These are phyloP conservation scores for Hylyphantes graminicola DNA, from an alignment of 1,140 invertebrate genomes.

Conservation along the genomic window DNA sequence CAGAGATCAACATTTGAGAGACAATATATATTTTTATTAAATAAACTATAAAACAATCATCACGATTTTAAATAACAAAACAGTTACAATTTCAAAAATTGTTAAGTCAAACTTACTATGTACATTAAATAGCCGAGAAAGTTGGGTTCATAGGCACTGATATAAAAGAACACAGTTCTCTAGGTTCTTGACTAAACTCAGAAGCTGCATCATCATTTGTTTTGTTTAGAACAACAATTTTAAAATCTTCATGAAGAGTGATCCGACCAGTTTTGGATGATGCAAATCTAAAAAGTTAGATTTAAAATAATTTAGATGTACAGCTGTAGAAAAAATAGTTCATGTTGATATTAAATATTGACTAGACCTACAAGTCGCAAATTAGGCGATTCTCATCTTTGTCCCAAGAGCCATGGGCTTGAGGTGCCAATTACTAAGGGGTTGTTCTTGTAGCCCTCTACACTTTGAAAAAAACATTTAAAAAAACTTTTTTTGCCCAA, in stretches of 20 bases:
- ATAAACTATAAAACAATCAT: background rate
- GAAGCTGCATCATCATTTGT: slow-evolving; percentile 54
- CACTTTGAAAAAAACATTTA: background rate
- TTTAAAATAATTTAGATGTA: background rate
- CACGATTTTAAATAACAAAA: background rate
- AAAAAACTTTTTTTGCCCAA: too few relatives aligned
- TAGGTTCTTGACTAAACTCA: slow-evolving; percentile 41
- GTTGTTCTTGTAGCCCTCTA: background rate
- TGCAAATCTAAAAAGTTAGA: slow-evolving; percentile 38
- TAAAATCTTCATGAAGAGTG: slow-evolving; percentile 43
- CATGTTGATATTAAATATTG: background rate
- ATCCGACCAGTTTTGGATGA: slow-evolving; percentile 48
- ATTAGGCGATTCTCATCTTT: background rate
- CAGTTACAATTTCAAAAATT: too few relatives aligned
- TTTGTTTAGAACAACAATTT: slow-evolving; percentile 52
- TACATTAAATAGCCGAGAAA: slow-evolving; percentile 36
- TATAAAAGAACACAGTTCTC: slow-evolving; percentile 52
- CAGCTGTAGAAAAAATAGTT: background rate
- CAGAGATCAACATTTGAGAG: too few relatives aligned
- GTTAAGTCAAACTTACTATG: too few relatives aligned
- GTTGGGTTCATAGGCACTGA: slow-evolving; percentile 48
- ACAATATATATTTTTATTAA: background rate
- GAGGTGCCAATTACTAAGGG: background rate
- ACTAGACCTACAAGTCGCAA: background rate
- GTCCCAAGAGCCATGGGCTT: background rate